Conservation (phyloP, 1,140 invertebrate genomes). For the Aphaenogaster rudis region DNA sequence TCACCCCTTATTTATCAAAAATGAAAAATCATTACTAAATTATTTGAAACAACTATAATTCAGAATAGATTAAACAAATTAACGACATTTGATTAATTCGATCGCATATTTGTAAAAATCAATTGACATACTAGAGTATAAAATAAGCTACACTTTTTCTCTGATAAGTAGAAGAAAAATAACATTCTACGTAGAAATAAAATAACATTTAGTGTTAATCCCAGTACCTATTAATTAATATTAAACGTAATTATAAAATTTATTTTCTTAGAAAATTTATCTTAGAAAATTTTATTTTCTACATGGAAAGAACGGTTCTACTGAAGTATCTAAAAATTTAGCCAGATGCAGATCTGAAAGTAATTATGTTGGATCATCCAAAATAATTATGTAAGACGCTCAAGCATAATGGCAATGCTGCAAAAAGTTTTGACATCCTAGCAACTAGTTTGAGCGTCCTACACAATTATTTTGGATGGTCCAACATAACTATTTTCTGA, state of each 20-base stretch:
- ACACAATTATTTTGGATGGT: too few species aligned
- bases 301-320: too few species aligned
- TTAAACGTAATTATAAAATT: neutral
- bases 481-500: too few species aligned
- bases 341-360: too few species aligned
- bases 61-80: constrained; percentile 5
- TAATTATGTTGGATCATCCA: too few species aligned
- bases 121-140: neutral
- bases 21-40: neutral
- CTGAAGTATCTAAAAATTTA: too few species aligned
- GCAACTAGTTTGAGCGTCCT: too few species aligned
- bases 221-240: neutral
- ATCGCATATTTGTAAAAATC: neutral
- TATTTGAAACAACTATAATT: neutral
- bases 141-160: neutral
- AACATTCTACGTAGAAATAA: neutral
- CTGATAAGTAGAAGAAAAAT: neutral
- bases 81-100: neutral
- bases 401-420: too few species aligned
- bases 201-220: constrained; percentile 14
- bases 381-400: too few species aligned
- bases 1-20: neutral
- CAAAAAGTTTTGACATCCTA: too few species aligned
- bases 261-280: neutral
- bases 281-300: too few species aligned